Conservation (phyloP, 53 echinoderm and acorn worm genomes). For the Antedon mediterranea region DNA sequence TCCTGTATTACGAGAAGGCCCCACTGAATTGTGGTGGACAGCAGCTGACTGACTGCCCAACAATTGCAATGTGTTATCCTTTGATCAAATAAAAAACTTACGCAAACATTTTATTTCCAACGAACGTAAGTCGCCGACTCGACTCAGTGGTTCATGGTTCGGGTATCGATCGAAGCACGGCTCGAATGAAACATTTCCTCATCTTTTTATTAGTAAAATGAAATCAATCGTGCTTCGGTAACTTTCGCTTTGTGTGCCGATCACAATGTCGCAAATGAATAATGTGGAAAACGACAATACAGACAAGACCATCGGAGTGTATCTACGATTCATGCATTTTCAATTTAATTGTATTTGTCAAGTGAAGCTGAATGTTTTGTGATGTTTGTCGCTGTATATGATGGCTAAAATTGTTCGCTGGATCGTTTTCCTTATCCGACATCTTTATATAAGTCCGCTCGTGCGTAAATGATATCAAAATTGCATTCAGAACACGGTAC, state of each 20-base stretch:
- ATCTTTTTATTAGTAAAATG: background rate
- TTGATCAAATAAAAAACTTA: background rate
- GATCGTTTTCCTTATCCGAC: background rate
- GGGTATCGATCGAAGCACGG: background rate
- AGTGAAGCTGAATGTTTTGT: background rate
- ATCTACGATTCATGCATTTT: background rate
- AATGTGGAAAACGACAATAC: background rate
- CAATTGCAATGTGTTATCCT: too few species aligned
- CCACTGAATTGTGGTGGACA: too few species aligned
- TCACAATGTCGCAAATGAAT: background rate
- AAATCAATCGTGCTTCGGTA: background rate
- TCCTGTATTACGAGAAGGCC: too few species aligned
- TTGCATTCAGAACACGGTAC: background rate
- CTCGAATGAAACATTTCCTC: background rate
- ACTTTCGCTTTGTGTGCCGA: background rate
- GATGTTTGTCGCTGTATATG: background rate
- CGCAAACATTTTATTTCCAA: background rate
- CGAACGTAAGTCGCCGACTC: background rate
- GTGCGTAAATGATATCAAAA: background rate
- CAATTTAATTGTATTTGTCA: background rate
- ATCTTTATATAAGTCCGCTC: background rate
- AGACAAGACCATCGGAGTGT: background rate
- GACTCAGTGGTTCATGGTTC: background rate
- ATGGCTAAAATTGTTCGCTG: background rate
- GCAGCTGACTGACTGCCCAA: too few species aligned